A percentile compares a stretch with the other conserved stretches of the same genome.
Conservation (phyloP, 2,888 invertebrate genomes). For the Athalia rosae region DNA sequence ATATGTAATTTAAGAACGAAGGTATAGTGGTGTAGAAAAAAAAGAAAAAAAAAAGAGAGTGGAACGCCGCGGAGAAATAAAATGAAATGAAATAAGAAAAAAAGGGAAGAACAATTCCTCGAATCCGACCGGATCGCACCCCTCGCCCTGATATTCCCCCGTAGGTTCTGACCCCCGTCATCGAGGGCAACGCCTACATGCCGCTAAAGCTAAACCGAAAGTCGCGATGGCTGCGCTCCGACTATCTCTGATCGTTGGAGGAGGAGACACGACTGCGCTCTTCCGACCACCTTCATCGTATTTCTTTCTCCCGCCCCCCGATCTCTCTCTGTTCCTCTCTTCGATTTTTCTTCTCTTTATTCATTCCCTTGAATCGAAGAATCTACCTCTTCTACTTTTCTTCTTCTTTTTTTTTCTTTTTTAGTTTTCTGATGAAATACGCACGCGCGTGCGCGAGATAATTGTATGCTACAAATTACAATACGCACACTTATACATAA, state of each 20-base stretch:
- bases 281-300: conserved; percentile 47
- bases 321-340: conserved; percentile 50
- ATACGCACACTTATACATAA: too few species aligned
- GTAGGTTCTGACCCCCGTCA: conserved; percentile 31
- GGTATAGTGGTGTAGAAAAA: too few species aligned
- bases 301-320: conserved; percentile 43
- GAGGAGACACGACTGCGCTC: conserved; percentile 70
- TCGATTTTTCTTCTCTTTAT: conserved; percentile 52
- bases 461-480: background rate
- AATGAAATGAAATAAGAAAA: too few species aligned
- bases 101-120: too few species aligned
- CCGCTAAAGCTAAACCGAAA: conserved; percentile 58
- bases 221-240: conserved; percentile 71
- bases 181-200: conserved; percentile 71
- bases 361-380: conserved; percentile 36
- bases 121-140: too few species aligned
- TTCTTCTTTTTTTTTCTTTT: conserved; percentile 59
- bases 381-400: conserved; percentile 54
- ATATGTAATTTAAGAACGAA: too few species aligned
- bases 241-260: conserved; percentile 65
- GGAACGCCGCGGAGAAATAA: too few species aligned
- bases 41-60: too few species aligned
- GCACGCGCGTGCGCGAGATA: too few species aligned
- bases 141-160: background rate
- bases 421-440: conserved; percentile 54